phyloP scores from a whole-genome alignment of 2,888 invertebrate species.

The Bugula neritina region DNA sequence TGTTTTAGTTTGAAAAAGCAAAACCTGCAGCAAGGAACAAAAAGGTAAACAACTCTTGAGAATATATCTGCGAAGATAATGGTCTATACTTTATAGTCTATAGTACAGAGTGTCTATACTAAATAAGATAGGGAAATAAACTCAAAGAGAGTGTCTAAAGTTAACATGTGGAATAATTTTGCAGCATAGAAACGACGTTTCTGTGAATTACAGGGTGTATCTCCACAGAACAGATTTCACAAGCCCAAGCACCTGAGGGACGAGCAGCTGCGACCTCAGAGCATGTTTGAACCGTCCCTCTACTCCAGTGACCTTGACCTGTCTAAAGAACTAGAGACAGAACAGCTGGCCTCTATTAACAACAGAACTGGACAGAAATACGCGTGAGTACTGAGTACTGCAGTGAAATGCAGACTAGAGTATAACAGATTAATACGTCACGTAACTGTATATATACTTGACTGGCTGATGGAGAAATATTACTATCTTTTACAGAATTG shows the following conservation, averaged over 20 bases:
- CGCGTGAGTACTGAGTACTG: not conserved
- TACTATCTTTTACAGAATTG: constrained; percentile 3
- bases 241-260: not conserved
- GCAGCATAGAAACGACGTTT: too few species aligned
- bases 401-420: not conserved
- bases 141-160: too few species aligned
- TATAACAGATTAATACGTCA: not conserved
- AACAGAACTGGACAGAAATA: not conserved
- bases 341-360: not conserved
- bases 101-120: too few species aligned
- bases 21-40: not conserved
- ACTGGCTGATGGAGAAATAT: too few species aligned
- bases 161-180: too few species aligned
- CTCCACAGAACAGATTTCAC: not conserved
- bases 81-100: too few species aligned
- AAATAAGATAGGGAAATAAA: too few species aligned
- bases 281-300: not conserved
- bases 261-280: not conserved
- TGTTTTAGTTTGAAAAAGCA: constrained; percentile 23
- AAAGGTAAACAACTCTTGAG: constrained; percentile 14
- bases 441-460: not conserved
- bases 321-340: not conserved
- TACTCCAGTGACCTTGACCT: constrained; percentile 17
- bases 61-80: too few species aligned
- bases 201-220: not conserved